Percentiles rank a stretch among this genome's conserved stretches.
These are phyloP conservation scores for Serilophus lunatus DNA, from an alignment of 2,113 vertebrate genomes.

Conservation along the genomic window DNA sequence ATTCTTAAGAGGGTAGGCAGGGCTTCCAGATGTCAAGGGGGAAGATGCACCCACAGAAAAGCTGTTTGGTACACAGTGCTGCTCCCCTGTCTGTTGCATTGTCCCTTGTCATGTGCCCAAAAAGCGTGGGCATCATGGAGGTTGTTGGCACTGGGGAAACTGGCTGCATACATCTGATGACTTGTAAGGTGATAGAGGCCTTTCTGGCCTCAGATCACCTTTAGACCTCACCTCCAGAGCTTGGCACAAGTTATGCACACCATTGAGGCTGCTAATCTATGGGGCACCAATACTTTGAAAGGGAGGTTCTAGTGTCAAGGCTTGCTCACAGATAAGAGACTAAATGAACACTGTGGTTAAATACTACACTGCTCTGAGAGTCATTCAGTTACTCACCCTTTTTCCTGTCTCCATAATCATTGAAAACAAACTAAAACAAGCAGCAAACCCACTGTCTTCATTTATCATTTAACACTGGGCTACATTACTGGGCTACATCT, in stretches of 20 bases:
- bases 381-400: not conserved
- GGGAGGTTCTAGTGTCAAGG: not conserved
- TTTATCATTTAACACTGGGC: not conserved
- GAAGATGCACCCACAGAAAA: not conserved
- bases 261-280: not conserved
- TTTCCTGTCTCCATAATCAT: not conserved
- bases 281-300: not conserved
- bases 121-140: not conserved
- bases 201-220: not conserved
- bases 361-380: not conserved
- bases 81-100: not conserved
- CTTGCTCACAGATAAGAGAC: not conserved
- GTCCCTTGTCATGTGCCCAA: accelerated
- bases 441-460: not conserved
- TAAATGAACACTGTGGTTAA: not conserved
- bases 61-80: not conserved
- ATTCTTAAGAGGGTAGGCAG: not conserved
- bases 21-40: not conserved
- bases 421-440: not conserved
- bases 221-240: not conserved
- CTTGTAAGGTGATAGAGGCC: not conserved
- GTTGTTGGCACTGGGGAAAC: not conserved
- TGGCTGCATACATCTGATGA: not conserved
- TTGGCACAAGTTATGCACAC: not conserved
- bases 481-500: not conserved